Base-by-base conservation (phyloP, 2,888 invertebrate species). In the Troides aeacus region DNA sequence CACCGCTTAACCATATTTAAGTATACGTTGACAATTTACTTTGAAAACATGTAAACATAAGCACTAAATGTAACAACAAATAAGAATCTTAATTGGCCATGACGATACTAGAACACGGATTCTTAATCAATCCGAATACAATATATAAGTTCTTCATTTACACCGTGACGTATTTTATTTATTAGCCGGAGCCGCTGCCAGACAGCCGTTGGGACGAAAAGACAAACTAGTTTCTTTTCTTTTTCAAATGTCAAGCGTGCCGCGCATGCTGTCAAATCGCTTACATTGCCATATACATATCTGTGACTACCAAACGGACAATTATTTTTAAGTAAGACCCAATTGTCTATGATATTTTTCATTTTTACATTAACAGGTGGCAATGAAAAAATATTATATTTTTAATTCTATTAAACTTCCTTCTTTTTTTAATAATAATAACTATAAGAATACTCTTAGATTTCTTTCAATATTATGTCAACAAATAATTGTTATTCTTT, bases 11-110 rank as follows among this genome's bases (percentile, higher is more conserved):
- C 72, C 73, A 73, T 73, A 75, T 50, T 76, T 77, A 72, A 72
- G 73, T 75, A 74, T 76, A 76, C 77, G 81, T 79, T 78, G 79
- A 73, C 72, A 76, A 74, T 73, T 75, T 77, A 75, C 75, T 76
- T 64, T 76, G 76, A 77, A 76, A 80, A 82, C 75, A 84, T 85
- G 89, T 89, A 90, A 90, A 89, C 88, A 87, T 78, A 87, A 83
- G 82, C 83, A 85, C 87, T 89, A 87, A 88, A 80, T 81, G 82
- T 84, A 83, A 86, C 81, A 83, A 85, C 75, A 81, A 77, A 81
- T 77, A 76, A 80, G 79, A 80, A 80, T 81, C 79, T 78, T 74
- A 84, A 79, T 78, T 79, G 76, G 73, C 24, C 79, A 75, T 76
- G 75, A 76, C 78, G 74, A 75, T 73, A 77, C 87, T 87, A 88